Percentiles rank a stretch among this genome's conserved stretches.
phyloP scores from a whole-genome alignment of 2,113 vertebrate genomes.

The Indicator indicator region DNA sequence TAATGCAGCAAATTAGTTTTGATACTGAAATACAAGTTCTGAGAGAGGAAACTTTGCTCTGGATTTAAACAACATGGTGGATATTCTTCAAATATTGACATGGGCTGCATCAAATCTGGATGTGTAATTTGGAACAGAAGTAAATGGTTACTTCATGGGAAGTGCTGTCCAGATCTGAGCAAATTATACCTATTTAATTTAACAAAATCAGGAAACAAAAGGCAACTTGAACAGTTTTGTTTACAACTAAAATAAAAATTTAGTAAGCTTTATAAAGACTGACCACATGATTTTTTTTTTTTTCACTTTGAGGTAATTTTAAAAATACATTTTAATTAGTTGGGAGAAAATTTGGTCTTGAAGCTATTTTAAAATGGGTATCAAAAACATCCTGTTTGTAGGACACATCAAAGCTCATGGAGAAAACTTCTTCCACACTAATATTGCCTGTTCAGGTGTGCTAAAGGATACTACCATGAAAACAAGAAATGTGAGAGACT shows the following conservation, averaged over 20 bases:
- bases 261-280: accelerated
- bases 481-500: background rate
- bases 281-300: background rate
- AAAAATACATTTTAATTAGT: background rate
- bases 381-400: background rate
- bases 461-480: background rate
- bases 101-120: background rate
- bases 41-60: background rate
- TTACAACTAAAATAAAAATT: background rate
- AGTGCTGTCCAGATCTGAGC: background rate
- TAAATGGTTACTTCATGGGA: background rate
- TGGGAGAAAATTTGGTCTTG: background rate
- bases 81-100: background rate
- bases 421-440: accelerated
- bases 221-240: background rate
- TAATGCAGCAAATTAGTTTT: background rate
- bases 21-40: background rate
- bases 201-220: background rate
- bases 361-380: background rate
- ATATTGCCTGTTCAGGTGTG: background rate
- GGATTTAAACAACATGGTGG: background rate
- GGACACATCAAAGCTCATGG: accelerated
- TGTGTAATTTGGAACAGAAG: background rate
- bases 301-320: background rate
- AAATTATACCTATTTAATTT: background rate